A percentile compares a stretch with the other conserved stretches of the same genome.
phyloP scores from a whole-genome alignment of 2,888 invertebrate species.

The Melinaea marsaeus region DNA sequence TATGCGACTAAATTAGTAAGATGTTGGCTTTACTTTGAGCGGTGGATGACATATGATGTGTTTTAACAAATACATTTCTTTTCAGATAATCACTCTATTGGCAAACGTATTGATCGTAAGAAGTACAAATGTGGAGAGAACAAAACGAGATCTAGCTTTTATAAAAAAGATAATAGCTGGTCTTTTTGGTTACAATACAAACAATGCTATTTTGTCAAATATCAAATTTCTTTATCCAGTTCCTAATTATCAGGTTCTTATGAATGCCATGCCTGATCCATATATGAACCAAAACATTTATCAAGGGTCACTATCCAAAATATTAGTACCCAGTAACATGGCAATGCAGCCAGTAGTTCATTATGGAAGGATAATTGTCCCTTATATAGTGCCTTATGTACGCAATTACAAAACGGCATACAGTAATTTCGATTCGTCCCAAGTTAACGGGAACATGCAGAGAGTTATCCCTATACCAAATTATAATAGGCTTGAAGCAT shows the following conservation, averaged over 20 bases:
- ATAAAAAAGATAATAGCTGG: background rate
- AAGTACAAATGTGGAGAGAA: background rate
- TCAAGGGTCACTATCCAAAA: background rate
- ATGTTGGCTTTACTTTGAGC: no score
- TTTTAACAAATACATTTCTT: background rate
- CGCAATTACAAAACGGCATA: background rate
- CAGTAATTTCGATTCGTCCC: background rate
- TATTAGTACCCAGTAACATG: background rate
- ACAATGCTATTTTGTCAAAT: background rate
- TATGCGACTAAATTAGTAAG: background rate
- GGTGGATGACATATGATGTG: background rate
- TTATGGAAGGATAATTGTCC: background rate
- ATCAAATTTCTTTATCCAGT: background rate
- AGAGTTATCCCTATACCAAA: background rate
- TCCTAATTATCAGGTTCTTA: background rate
- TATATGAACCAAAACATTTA: background rate
- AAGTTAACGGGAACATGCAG: background rate
- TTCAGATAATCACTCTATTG: background rate
- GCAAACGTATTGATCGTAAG: background rate
- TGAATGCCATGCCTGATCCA: background rate
- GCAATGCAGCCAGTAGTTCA: background rate
- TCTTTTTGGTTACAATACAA: background rate
- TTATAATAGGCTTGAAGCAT: background rate
- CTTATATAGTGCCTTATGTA: background rate
- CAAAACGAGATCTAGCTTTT: background rate